A percentile compares a stretch with the other conserved stretches of the same genome.
These are phyloP conservation scores for Hydriomena furcata DNA, from an alignment of 2,888 invertebrate species.

Conservation along the genomic window DNA sequence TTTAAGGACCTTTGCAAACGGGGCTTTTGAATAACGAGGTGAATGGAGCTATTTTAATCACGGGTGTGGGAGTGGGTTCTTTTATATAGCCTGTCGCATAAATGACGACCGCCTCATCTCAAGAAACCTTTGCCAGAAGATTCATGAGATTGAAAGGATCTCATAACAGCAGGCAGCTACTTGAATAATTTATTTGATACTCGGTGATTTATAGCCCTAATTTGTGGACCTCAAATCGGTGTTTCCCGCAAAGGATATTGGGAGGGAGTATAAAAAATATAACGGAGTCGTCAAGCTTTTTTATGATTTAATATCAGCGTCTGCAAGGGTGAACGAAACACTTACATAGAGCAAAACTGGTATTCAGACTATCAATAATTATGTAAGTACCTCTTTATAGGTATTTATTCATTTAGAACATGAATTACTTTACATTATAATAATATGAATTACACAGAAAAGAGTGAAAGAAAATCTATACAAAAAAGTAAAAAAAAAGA, in stretches of 20 bases:
- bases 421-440: too few relatives aligned
- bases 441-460: too few relatives aligned
- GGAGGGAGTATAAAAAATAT: slow-evolving; percentile 21
- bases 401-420: too few relatives aligned
- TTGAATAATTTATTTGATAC: slow-evolving; percentile 38
- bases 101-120: not conserved
- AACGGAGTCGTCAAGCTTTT: slow-evolving; percentile 9
- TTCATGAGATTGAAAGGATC: slow-evolving; percentile 27
- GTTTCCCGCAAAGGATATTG: slow-evolving; percentile 23
- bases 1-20: too few relatives aligned
- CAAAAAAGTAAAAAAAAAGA: too few relatives aligned
- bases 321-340: slow-evolving; percentile 4
- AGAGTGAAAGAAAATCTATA: too few relatives aligned
- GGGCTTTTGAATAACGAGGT: too few relatives aligned
- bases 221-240: slow-evolving; percentile 31
- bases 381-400: too few relatives aligned
- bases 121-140: slow-evolving; percentile 7
- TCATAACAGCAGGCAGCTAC: slow-evolving; percentile 28
- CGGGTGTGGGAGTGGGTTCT: too few relatives aligned
- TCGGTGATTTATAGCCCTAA: slow-evolving; percentile 35
- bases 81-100: not conserved
- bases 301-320: slow-evolving; percentile 20
- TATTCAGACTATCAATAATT: too few relatives aligned
- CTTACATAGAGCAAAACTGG: slow-evolving; percentile 1
- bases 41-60: too few relatives aligned